phyloP scores from a whole-genome alignment of 2,113 vertebrate genomes.

The Ibidorhyncha struthersii region DNA sequence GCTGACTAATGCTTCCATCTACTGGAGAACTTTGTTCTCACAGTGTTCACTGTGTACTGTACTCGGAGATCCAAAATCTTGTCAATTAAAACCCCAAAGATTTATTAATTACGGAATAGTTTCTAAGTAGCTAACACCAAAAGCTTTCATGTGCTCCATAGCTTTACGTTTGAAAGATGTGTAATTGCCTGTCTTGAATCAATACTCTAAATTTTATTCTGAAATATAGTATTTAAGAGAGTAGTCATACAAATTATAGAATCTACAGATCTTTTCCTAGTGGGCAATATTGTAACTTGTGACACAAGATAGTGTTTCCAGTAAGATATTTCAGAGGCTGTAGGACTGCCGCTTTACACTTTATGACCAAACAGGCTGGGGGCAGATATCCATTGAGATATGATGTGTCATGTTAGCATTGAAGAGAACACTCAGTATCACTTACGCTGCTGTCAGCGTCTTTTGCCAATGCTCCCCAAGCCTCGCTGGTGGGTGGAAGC shows the following conservation, averaged over 20 bases:
- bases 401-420: not conserved
- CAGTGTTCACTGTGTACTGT: not conserved
- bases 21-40: not conserved
- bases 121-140: not conserved
- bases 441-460: not conserved
- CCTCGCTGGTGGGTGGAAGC: not conserved
- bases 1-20: constrained; percentile 47
- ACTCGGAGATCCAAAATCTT: not conserved
- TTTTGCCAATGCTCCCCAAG: not conserved
- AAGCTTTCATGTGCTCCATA: not conserved
- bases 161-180: not conserved
- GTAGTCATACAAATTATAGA: not conserved
- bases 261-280: not conserved
- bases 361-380: not conserved
- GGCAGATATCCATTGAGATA: not conserved
- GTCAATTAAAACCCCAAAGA: not conserved
- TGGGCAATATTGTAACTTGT: not conserved
- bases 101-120: not conserved
- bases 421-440: not conserved
- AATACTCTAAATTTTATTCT: not conserved
- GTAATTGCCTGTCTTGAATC: not conserved
- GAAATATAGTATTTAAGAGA: not conserved
- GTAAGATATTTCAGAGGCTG: not conserved
- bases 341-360: not conserved
- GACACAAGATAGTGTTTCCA: not conserved